phyloP scores from a whole-genome alignment of 2,888 invertebrate species.

The Drymonia ruficornis region DNA sequence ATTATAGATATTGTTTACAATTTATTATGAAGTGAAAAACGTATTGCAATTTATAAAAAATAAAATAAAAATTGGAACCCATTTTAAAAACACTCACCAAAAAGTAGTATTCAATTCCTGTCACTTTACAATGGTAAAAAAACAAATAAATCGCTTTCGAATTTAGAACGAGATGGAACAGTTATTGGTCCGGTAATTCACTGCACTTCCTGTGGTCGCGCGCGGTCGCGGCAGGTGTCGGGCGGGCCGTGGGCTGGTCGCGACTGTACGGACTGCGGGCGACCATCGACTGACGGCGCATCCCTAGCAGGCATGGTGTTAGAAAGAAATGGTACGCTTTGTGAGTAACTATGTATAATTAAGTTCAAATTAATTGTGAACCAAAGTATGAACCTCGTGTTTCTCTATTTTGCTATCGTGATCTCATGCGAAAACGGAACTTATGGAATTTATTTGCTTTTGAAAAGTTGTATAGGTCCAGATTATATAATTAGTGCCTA shows the following conservation, averaged over 20 bases:
- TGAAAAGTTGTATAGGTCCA: too few relatives aligned
- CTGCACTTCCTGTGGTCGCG: slow-evolving; percentile 69
- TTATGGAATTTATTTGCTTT: too few relatives aligned
- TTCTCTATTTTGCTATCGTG: too few relatives aligned
- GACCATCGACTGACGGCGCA: slow-evolving; percentile 11
- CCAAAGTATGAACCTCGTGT: too few relatives aligned
- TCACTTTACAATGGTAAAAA: slow-evolving; percentile 31
- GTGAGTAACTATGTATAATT: neutral
- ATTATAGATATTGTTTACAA: too few relatives aligned
- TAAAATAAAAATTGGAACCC: too few relatives aligned
- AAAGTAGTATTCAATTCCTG: slow-evolving; percentile 20
- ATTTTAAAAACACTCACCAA: neutral
- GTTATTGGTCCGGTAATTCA: slow-evolving; percentile 58
- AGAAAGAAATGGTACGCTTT: slow-evolving; percentile 1
- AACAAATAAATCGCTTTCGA: slow-evolving; percentile 46
- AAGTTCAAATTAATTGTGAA: too few relatives aligned
- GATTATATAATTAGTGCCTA: too few relatives aligned
- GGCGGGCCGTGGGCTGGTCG: slow-evolving; percentile 45
- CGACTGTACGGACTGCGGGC: slow-evolving; percentile 43
- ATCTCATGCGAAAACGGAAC: too few relatives aligned
- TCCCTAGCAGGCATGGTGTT: slow-evolving; percentile 6
- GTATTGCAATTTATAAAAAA: too few relatives aligned
- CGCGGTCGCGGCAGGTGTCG: slow-evolving; percentile 53
- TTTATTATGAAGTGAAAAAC: too few relatives aligned
- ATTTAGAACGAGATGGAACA: slow-evolving; percentile 48